phyloP scores from a whole-genome alignment of 2,113 vertebrate genomes.

The Ochotona curzoniae region DNA sequence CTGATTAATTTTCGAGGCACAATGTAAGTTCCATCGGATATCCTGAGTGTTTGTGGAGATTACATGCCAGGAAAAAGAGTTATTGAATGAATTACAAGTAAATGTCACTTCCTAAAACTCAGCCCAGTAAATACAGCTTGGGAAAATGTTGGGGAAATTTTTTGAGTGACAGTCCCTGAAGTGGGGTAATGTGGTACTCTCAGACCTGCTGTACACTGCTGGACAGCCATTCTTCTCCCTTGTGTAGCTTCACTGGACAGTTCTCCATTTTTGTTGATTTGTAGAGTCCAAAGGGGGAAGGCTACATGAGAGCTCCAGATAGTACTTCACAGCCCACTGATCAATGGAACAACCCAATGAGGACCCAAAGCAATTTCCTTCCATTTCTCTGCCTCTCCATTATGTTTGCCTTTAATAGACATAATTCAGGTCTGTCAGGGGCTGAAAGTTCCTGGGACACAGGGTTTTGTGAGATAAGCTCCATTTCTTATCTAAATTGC shows the following conservation, averaged over 20 bases:
- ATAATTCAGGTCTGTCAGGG: not conserved
- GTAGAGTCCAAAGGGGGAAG: not conserved
- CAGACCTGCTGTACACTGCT: not conserved
- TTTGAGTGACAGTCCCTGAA: not conserved
- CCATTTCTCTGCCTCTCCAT: not conserved
- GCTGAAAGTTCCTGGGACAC: not conserved
- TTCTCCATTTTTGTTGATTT: not conserved
- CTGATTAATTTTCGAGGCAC: conserved; percentile 55
- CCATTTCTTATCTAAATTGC: conserved; percentile 57
- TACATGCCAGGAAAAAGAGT: conserved; percentile 58
- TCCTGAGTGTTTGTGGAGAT: conserved; percentile 60
- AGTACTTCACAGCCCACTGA: not conserved
- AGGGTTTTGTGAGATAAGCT: not conserved
- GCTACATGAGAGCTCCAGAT: not conserved
- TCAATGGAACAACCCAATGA: not conserved
- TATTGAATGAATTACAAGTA: conserved; percentile 76
- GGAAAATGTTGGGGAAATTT: conserved; percentile 52
- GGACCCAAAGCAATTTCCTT: not conserved
- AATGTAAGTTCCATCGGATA: conserved; percentile 58
- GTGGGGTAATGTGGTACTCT: not conserved
- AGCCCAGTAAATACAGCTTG: conserved; percentile 54
- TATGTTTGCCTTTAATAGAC: conserved; percentile 35
- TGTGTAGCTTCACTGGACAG: not conserved
- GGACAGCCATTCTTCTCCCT: not conserved
- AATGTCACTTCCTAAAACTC: conserved; percentile 70